phyloP scores from a whole-genome alignment of 2,113 vertebrate genomes.

The Neolamprologus toae region DNA sequence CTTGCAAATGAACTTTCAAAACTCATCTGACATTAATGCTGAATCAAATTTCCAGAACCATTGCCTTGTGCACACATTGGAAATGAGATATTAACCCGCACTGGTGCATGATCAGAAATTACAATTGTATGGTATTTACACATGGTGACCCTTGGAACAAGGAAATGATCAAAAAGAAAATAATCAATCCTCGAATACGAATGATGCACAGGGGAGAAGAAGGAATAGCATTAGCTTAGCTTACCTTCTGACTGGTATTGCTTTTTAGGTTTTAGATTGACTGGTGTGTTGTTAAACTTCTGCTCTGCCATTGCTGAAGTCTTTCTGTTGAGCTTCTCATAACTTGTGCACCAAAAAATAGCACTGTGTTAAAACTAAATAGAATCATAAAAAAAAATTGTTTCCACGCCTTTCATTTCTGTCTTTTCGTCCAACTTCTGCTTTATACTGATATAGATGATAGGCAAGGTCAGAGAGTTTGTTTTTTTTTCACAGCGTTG shows the following conservation, averaged over 20 bases:
- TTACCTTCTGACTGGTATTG: accelerated
- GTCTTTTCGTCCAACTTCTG: neutral
- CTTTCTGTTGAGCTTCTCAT: neutral
- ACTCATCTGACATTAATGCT: neutral
- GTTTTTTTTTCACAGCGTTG: neutral
- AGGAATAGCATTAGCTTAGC: neutral
- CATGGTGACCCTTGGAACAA: neutral
- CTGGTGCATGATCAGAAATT: neutral
- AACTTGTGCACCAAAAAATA: neutral
- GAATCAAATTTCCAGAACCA: neutral
- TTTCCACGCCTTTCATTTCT: neutral
- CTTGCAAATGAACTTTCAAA: neutral
- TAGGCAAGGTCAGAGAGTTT: neutral
- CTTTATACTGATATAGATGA: neutral
- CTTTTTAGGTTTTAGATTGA: neutral
- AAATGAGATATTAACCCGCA: neutral
- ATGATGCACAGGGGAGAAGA: neutral
- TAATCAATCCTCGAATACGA: neutral
- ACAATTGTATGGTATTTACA: neutral
- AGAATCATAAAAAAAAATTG: accelerated
- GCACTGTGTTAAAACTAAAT: neutral
- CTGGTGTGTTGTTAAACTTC: neutral
- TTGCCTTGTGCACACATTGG: neutral
- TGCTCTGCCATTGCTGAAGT: neutral
- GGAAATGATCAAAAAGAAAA: neutral